These are phyloP conservation scores for Aspidoscelis tigris DNA, from an alignment of 2,113 vertebrate species.

Conservation along the genomic window DNA sequence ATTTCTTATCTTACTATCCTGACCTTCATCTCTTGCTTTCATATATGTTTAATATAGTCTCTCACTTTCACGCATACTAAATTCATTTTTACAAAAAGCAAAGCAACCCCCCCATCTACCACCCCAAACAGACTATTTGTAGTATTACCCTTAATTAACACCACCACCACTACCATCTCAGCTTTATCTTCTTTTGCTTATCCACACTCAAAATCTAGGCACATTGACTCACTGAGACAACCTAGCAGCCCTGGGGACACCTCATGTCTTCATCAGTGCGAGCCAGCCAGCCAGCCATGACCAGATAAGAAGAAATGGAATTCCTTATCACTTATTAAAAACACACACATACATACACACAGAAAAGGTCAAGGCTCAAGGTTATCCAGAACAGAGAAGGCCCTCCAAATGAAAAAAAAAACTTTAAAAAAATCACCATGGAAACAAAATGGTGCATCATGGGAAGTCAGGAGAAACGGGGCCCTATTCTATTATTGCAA, in stretches of 20 bases:
- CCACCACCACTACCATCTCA: slow-evolving; percentile 48
- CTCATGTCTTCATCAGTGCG: slow-evolving; percentile 64
- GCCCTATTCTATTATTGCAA: slow-evolving; percentile 70
- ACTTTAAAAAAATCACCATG: slow-evolving; percentile 73
- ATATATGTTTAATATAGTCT: slow-evolving; percentile 71
- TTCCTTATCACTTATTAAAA: slow-evolving; percentile 76
- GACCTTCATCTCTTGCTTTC: slow-evolving; percentile 59
- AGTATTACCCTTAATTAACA: slow-evolving; percentile 78
- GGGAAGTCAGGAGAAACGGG: slow-evolving; percentile 72
- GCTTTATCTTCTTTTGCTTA: slow-evolving; percentile 69
- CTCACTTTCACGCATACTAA: slow-evolving; percentile 65
- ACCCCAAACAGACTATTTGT: slow-evolving; percentile 63
- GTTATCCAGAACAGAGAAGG: slow-evolving; percentile 76
- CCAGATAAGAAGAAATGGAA: slow-evolving; percentile 83
- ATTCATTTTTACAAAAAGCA: slow-evolving; percentile 80
- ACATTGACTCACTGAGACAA: slow-evolving; percentile 49
- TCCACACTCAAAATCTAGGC: slow-evolving; percentile 68
- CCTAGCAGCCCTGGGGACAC: slow-evolving; percentile 60
- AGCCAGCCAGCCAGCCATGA: slow-evolving; percentile 69
- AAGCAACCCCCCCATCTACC: slow-evolving; percentile 56
- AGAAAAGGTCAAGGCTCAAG: slow-evolving; percentile 86
- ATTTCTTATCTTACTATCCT: slow-evolving; percentile 22
- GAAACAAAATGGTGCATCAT: slow-evolving; percentile 77
- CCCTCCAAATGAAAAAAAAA: slow-evolving; percentile 70
- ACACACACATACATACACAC: slow-evolving; percentile 30